Conservation (phyloP, 2,888 invertebrate genomes). For the Seira musarum region DNA sequence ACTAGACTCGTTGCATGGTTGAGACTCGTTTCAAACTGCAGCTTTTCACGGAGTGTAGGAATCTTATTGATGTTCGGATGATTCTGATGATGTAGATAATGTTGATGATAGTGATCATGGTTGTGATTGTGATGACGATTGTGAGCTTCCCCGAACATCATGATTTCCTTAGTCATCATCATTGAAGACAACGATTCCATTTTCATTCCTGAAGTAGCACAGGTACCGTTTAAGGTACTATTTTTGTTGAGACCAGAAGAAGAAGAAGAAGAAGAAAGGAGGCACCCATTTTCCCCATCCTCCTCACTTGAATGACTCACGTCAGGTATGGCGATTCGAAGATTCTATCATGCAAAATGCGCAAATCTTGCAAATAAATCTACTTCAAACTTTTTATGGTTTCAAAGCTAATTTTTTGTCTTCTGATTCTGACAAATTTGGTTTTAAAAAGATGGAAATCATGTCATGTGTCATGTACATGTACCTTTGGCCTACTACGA, state of each 20-base stretch:
- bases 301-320: constrained; percentile 36
- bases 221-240: neutral
- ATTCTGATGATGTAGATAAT: too few species aligned
- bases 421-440: neutral
- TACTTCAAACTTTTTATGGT: too few species aligned
- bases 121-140: constrained; percentile 12
- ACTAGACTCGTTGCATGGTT: constrained; percentile 82
- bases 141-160: neutral
- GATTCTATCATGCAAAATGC: constrained; percentile 35
- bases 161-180: constrained; percentile 16
- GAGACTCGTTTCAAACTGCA: constrained; percentile 49
- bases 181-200: neutral
- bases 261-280: neutral
- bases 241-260: neutral
- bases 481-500: constrained; percentile 53
- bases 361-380: constrained; percentile 6
- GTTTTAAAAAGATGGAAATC: neutral
- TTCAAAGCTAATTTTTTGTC: too few species aligned
- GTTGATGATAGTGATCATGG: constrained; percentile 29
- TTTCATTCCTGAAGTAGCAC: neutral
- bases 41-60: constrained; percentile 81
- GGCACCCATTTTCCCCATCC: constrained; percentile 40
- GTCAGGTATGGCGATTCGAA: constrained; percentile 53
- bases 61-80: constrained; percentile 72
- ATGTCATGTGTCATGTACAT: too few species aligned